Base-by-base conservation (phyloP, 2,113 vertebrate genomes). In the Tringa solitaria region DNA sequence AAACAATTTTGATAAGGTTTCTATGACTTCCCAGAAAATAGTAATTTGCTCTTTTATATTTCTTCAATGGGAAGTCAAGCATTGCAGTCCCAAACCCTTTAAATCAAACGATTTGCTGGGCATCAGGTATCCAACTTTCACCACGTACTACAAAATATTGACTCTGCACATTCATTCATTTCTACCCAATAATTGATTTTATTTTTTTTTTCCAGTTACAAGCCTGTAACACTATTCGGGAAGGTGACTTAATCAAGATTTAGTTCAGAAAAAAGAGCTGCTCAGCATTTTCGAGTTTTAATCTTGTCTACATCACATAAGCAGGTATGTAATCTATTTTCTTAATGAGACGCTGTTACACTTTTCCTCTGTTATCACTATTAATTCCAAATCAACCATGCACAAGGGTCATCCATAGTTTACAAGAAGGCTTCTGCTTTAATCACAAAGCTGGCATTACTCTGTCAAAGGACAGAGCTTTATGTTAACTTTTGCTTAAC, bases 71-170 rank as follows among this genome's bases (percentile, higher is more conserved):
- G 96, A 96, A 96, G 89, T 79, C 80, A 91, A 90, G 89, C 88
- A 90, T 32, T 94, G 78, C 63, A 81, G 78, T 89, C 91, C 89
- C 87, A 93, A 97, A 94, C 50, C 89, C 89, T 97, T 96, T 95
- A 96, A 97, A 96, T 97, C 94, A 97, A 96, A 93, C 94, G 60
- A 97, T 95, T 93, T 91, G n/a, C 65, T 93, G 91, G 91, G 84
- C 75, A 96, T 92, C 79, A 87, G 67, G 78, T 79, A 94, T 94
- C 96, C 89, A 92, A 75, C 76, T 95, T 96, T 77, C 48, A 93
- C 54, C 74, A 92, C 26, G 84, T 91, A 73, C 88, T 60, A 90
- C 90, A 90, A 96, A 92, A 93, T 83, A 96, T 78, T 92, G 94
- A 97, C 92, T 97, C 85, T 79, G 27, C 54, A 96, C 63, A 82